A percentile compares a stretch with the other conserved stretches of the same genome.
These are phyloP conservation scores for Mimumesa dahlbomi DNA, from an alignment of 2,888 invertebrate genomes.

Conservation along the genomic window DNA sequence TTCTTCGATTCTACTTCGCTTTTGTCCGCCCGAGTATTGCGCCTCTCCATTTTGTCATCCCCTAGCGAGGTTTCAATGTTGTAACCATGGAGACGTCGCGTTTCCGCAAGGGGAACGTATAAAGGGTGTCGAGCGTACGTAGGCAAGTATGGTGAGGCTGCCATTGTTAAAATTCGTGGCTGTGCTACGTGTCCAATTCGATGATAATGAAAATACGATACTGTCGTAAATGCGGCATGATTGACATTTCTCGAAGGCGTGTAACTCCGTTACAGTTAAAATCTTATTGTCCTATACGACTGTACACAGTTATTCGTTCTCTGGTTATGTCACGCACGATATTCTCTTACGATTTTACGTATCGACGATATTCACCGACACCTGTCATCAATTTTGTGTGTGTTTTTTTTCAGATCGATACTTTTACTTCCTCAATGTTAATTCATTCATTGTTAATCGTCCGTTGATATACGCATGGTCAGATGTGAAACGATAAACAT, in stretches of 20 bases:
- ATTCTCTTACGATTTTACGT: too few species aligned
- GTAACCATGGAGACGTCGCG: slow-evolving; percentile 79
- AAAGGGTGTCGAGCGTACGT: slow-evolving; percentile 72
- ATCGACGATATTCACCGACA: too few species aligned
- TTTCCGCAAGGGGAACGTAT: slow-evolving; percentile 74
- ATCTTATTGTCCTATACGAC: slow-evolving; percentile 12
- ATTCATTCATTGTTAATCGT: too few species aligned
- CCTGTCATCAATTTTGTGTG: too few species aligned
- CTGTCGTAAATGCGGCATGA: slow-evolving; percentile 16
- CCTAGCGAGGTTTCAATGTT: slow-evolving; percentile 77
- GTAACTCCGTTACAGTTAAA: background rate
- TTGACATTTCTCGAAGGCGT: slow-evolving; percentile 1
- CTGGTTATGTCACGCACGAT: too few species aligned
- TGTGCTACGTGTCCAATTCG: slow-evolving; percentile 53
- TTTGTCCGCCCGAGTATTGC: slow-evolving; percentile 70
- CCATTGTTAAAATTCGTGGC: slow-evolving; percentile 71
- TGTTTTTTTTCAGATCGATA: too few species aligned
- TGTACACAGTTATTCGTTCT: too few species aligned
- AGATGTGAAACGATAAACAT: too few species aligned
- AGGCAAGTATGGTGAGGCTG: slow-evolving; percentile 68
- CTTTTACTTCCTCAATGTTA: too few species aligned
- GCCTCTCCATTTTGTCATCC: slow-evolving; percentile 80
- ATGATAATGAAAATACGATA: slow-evolving; percentile 59
- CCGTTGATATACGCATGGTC: too few species aligned
- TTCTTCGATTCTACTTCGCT: slow-evolving; percentile 67